phyloP scores from a whole-genome alignment of 35 echinoderm and acorn worm genomes.

The Ptychodera flava region DNA sequence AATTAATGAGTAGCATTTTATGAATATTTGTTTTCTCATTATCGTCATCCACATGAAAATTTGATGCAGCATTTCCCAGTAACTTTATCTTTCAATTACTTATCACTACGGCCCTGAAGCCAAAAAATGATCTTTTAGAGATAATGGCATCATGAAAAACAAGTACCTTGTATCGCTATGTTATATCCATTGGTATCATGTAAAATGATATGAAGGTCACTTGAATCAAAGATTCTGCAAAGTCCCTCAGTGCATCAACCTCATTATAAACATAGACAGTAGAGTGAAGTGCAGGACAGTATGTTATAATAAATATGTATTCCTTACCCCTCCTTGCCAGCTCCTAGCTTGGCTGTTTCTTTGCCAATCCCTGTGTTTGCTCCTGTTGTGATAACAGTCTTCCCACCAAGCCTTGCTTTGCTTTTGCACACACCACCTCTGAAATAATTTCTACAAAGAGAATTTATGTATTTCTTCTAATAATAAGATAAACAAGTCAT shows the following conservation, averaged over 20 bases:
- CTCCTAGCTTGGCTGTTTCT: conserved; percentile 58
- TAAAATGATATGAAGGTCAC: not conserved
- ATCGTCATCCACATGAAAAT: too few species aligned
- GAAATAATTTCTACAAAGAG: conserved; percentile 20
- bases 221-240: not conserved
- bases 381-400: conserved; percentile 76
- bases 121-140: not conserved
- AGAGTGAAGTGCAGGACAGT: not conserved
- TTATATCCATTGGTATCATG: not conserved
- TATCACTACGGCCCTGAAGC: too few species aligned
- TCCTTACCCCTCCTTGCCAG: conserved; percentile 68
- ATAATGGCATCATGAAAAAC: not conserved
- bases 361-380: conserved; percentile 92
- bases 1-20: too few species aligned
- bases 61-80: too few species aligned
- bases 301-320: not conserved
- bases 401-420: conserved; percentile 64
- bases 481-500: too few species aligned
- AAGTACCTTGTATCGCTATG: not conserved
- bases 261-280: not conserved
- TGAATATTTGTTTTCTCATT: too few species aligned
- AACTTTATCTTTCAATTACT: too few species aligned
- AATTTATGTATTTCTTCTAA: too few species aligned
- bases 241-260: not conserved
- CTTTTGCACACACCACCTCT: conserved; percentile 70